These are phyloP conservation scores for Parauchenoglanis punctatus DNA, from an alignment of 2,797 vertebrate species.

Conservation along the genomic window DNA sequence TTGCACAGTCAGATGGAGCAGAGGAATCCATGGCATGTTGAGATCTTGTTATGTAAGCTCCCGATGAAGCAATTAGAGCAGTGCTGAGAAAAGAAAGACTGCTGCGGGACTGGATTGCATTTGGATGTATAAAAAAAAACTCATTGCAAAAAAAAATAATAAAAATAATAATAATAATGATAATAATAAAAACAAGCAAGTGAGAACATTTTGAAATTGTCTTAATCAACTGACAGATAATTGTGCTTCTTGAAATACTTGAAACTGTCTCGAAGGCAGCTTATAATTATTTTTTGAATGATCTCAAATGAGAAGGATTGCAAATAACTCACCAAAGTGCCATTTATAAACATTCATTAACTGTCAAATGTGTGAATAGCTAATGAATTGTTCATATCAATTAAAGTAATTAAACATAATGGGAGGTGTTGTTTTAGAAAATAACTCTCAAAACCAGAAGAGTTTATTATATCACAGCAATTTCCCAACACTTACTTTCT, in stretches of 20 bases:
- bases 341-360: not conserved
- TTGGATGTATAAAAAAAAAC: not conserved
- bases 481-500: not conserved
- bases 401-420: not conserved
- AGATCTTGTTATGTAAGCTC: constrained; percentile 1
- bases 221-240: not conserved
- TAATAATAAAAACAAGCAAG: not conserved
- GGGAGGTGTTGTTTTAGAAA: not conserved
- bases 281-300: not conserved
- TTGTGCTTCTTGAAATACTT: not conserved
- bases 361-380: not conserved
- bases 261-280: not conserved
- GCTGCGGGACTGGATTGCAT: not conserved
- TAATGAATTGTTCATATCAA: not conserved
- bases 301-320: not conserved
- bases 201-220: not conserved
- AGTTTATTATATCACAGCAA: not conserved
- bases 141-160: not conserved
- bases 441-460: not conserved
- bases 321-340: not conserved
- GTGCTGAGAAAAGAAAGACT: constrained; percentile 13
- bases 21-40: constrained; percentile 11
- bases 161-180: no score
- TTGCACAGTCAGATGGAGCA: constrained; percentile 26
- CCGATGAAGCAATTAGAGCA: constrained; percentile 11